Evolutionary conservation across 2,888 invertebrate species (phyloP), one percentile per base, ranked within the genome.

Genomic region (Notodromas monacha): DNA sequence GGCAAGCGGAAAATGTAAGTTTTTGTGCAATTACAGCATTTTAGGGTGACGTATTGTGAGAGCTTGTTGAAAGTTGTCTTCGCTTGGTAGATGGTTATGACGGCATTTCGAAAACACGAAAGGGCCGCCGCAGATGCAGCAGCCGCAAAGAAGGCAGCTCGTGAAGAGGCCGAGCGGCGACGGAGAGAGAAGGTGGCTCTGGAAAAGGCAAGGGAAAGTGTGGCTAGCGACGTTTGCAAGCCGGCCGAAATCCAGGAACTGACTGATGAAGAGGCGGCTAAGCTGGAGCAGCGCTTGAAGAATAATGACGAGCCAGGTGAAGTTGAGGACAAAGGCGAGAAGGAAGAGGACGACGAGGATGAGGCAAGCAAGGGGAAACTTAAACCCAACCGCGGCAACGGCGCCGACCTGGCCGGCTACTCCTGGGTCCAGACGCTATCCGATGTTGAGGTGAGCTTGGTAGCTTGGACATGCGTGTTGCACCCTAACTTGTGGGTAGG

Each of bases 371-470:
- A 76, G 45, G 69, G 68, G 4, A 89, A 92, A 54, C 43, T 96
- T 26, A 66, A 68, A 48, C 96, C 92, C 1, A 99, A 96, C 50
- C 48, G 61, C 40, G 92, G 92, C 28, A 96, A 96, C 49, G 96
- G 96, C 5, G 81, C 76, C 41, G 84, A 89, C 49, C 57, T 92
- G 37, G 69, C 70, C 28, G 68, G 79, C 44, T 96, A 96, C 49
- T 62, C 58, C 40, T 99, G 96, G 96, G 84, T 81, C 2, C 96
- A 99, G 50, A 89, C 84, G 3, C 56, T 99, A 31, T 65, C 68
- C 45, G 96, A 96, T 55, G 54, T 96, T 40, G 96, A 96, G 68
- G 84, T 89, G 50, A 60, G n/a, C n/a, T n/a, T n/a, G n/a, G n/a
- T n/a, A n/a, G n/a, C n/a, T n/a, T n/a, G n/a, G n/a, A n/a, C n/a